Base-by-base conservation (phyloP, 2,888 invertebrate species). In the Brachylomia viminalis region DNA sequence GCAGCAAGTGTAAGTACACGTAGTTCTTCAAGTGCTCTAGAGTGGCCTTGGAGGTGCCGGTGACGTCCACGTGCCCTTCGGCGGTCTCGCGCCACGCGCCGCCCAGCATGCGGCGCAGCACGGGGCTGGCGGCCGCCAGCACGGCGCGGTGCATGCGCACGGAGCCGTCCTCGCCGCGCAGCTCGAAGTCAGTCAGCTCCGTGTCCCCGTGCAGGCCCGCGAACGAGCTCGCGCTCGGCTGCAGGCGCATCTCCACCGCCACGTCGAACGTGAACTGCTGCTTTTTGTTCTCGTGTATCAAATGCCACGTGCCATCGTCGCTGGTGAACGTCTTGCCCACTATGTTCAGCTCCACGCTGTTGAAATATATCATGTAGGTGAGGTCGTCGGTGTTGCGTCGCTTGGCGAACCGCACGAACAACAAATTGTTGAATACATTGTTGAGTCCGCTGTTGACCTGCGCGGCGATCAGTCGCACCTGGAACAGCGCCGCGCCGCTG, bases 141-240 rank as follows among this genome's bases (percentile, higher is more conserved):
- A 92, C 92, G 0, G 91, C 90, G 56, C 89, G 88, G 74, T 94
- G 94, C 69, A 93, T 82, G 10, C 86, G 88, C 11, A 94, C 92
- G 0, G 91, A 89, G 0, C 94, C 94, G 65, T 92, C 93, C 17
- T 90, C 90, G 0, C 92, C 92, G 10, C 91, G 89, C 65, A 94
- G 76, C 66, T 92, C 91, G 66, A 94, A 94, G 77, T 94, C 94
- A 0, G 92, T 92, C 67, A 94, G 77, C 58, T 93, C 92, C 2
- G 87, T 88, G 75, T 94, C 94, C 5, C 87, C 87, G 69, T 92
- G 87, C 3, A 94, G 87, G 75, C 30, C 17, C 3, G 80, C 75
- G 64, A 92, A 92, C 0, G 93, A 91, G 56, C 87, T 90, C 0
- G 86, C 76, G n/a, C 80, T 87, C 0, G 90, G 88, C 0, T 88